phyloP scores from a whole-genome alignment of 2,113 vertebrate genomes.

The Phalacrocorax pelagicus region DNA sequence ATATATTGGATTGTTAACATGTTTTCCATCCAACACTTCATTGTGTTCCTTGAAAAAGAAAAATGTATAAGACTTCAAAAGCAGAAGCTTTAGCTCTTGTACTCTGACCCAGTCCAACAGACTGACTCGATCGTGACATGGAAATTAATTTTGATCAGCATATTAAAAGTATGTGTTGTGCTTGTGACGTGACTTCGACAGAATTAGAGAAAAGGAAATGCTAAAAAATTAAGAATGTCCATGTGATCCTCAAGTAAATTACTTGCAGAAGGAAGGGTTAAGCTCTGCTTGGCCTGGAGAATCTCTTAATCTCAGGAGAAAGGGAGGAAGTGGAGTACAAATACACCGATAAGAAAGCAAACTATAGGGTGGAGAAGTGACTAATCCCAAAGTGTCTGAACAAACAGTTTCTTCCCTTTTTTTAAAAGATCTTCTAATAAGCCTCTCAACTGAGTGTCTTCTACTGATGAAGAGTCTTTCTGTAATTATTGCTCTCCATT shows the following conservation, averaged over 20 bases:
- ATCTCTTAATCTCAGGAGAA: background rate
- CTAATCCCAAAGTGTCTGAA: background rate
- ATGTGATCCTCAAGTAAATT: background rate
- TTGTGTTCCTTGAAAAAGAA: background rate
- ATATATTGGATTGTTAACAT: background rate
- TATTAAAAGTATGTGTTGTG: background rate
- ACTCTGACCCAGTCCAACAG: background rate
- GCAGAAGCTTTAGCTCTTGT: background rate
- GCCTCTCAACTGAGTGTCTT: background rate
- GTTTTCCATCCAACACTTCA: background rate
- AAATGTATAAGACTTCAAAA: background rate
- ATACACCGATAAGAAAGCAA: background rate
- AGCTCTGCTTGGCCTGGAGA: background rate
- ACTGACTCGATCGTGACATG: background rate
- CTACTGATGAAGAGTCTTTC: conserved; percentile 28
- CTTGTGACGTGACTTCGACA: background rate
- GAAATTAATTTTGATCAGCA: background rate
- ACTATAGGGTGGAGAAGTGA: background rate
- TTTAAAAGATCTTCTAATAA: background rate
- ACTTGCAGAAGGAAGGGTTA: background rate
- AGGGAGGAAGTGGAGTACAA: background rate
- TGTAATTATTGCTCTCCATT: conserved; percentile 11
- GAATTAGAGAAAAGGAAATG: background rate
- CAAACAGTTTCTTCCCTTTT: background rate
- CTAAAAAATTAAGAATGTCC: background rate